Conservation (phyloP, 30 jellyfish, hydroid and myxozoan species). For the Mastigias papua region DNA sequence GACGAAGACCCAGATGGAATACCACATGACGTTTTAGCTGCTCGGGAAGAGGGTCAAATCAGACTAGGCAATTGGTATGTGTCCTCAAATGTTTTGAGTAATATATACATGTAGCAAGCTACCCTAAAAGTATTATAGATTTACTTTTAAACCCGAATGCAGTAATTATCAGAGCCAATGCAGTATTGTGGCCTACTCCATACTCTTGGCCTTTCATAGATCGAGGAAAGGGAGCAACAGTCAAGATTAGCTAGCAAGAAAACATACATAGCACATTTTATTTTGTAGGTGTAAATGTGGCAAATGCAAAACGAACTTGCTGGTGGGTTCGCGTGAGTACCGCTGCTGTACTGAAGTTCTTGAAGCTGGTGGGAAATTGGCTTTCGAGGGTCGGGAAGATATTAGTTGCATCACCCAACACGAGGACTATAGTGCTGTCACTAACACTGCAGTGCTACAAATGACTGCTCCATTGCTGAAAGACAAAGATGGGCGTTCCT, state of each 20-base stretch:
- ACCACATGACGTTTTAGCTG: constrained; percentile 57
- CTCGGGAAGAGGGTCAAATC: constrained; percentile 54
- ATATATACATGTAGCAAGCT: neutral
- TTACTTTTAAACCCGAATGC: neutral
- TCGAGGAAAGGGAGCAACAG: neutral
- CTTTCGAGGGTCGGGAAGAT: constrained; percentile 26
- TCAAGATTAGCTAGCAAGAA: neutral
- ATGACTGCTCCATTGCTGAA: constrained; percentile 26
- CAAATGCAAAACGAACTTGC: neutral
- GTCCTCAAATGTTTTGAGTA: neutral
- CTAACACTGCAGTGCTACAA: constrained; percentile 15
- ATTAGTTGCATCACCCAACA: neutral
- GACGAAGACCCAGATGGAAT: constrained; percentile 56
- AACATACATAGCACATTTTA: neutral
- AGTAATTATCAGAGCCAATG: neutral
- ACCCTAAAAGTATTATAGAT: neutral
- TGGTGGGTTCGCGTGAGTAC: constrained; percentile 39
- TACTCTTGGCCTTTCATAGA: neutral
- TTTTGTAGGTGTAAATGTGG: constrained; percentile 18
- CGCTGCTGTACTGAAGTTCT: constrained; percentile 43
- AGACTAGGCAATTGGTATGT: constrained; percentile 42
- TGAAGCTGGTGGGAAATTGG: constrained; percentile 21
- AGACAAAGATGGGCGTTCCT: constrained; percentile 9
- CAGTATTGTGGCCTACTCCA: constrained; percentile 2
- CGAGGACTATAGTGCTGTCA: constrained; percentile 12